A percentile compares a stretch with the other conserved stretches of the same genome.
phyloP scores from a whole-genome alignment of 1,140 invertebrate genomes.

The Microplitis mediator region DNA sequence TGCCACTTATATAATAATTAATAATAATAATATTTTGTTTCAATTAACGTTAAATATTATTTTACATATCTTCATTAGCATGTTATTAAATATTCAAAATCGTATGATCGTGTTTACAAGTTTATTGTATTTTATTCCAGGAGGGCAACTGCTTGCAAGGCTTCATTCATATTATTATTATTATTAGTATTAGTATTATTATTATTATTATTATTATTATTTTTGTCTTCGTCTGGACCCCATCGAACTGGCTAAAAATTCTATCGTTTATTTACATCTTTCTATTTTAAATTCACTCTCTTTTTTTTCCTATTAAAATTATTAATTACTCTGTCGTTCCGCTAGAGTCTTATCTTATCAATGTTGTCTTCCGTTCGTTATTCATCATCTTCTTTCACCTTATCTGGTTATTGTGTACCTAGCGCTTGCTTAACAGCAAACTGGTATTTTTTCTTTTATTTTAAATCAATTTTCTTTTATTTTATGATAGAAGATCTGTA shows the following conservation, averaged over 20 bases:
- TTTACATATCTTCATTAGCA: constrained; percentile 44
- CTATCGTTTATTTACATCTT: too few relatives aligned
- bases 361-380: constrained; percentile 34
- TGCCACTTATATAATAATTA: constrained; percentile 43
- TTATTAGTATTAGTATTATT: too few relatives aligned
- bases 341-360: too few relatives aligned
- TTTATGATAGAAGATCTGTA: constrained; percentile 61
- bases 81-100: neutral
- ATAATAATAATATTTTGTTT: constrained; percentile 43
- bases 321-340: too few relatives aligned
- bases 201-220: too few relatives aligned
- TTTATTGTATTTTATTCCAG: neutral
- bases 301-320: too few relatives aligned
- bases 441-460: constrained; percentile 32
- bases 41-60: constrained; percentile 55
- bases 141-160: neutral
- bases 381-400: constrained; percentile 12
- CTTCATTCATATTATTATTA: too few relatives aligned
- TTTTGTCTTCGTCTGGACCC: too few relatives aligned
- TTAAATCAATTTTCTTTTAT: constrained; percentile 39
- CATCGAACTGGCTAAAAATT: too few relatives aligned
- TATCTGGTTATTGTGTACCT: constrained; percentile 37
- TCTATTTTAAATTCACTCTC: too few relatives aligned
- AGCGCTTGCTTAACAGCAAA: constrained; percentile 34
- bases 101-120: constrained; percentile 17